Evolutionary conservation across 2,113 vertebrate species (phyloP).

Genomic region (Laterallus jamaicensis): DNA sequence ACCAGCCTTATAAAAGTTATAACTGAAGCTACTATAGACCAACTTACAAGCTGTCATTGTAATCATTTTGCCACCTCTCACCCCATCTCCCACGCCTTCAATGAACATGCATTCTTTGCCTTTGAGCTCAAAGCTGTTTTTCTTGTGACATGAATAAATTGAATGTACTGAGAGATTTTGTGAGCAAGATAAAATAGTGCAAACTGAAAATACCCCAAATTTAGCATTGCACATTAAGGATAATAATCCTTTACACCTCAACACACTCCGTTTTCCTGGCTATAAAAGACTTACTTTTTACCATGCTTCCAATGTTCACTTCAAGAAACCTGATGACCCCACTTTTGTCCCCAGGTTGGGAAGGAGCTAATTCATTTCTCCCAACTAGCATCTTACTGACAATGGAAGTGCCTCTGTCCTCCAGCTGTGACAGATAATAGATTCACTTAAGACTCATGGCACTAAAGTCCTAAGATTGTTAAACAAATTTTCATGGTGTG

Average conservation of each 20-base stretch:
- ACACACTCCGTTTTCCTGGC: neutral
- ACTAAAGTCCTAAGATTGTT: neutral
- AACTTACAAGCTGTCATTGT: neutral
- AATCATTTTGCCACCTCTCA: neutral
- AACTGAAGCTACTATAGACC: neutral
- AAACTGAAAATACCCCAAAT: neutral
- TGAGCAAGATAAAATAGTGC: neutral
- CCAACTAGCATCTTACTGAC: neutral
- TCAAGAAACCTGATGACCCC: neutral
- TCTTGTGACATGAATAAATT: neutral
- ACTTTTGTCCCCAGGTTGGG: neutral
- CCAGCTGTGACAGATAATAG: neutral
- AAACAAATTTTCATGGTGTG: conserved; percentile 43
- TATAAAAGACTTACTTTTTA: neutral
- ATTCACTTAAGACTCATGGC: neutral
- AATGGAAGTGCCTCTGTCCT: neutral
- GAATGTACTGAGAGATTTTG: neutral
- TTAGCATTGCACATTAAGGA: neutral
- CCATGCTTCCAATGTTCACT: neutral
- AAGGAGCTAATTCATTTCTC: neutral
- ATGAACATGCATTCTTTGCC: neutral
- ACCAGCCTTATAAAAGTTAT: neutral
- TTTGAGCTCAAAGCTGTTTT: neutral
- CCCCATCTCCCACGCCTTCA: neutral
- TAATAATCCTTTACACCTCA: neutral